These are phyloP conservation scores for Lasioglossum calceatum DNA, from an alignment of 2,888 invertebrate species.

Conservation along the genomic window DNA sequence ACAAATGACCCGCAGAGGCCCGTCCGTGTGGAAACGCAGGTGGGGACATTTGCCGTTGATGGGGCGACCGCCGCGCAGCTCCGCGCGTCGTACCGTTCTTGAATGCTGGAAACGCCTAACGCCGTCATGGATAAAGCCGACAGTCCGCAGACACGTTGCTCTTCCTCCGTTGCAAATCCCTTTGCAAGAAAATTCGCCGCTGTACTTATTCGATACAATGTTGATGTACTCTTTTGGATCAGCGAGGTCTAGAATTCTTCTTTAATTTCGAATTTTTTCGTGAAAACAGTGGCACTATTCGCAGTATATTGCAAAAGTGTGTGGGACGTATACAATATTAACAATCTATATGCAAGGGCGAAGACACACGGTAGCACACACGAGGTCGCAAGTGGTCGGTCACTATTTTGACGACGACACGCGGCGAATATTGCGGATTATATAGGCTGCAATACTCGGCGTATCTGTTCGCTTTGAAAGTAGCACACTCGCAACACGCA, in stretches of 20 bases:
- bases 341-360: neutral
- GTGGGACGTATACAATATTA: slow-evolving; percentile 38
- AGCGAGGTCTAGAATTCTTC: neutral
- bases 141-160: neutral
- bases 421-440: slow-evolving; percentile 73
- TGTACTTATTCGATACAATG: neutral
- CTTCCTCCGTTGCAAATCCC: neutral
- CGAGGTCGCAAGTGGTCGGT: slow-evolving; percentile 19
- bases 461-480: slow-evolving; percentile 58
- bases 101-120: slow-evolving; percentile 6
- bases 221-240: too few species aligned
- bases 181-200: neutral
- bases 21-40: slow-evolving; percentile 40
- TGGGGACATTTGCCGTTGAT: slow-evolving; percentile 44
- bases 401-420: slow-evolving; percentile 45
- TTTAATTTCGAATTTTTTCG: neutral
- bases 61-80: slow-evolving; percentile 37
- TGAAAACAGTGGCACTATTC: neutral
- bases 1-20: slow-evolving; percentile 69
- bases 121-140: slow-evolving; percentile 27
- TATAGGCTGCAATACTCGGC: slow-evolving; percentile 61
- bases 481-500: slow-evolving; percentile 48
- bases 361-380: neutral
- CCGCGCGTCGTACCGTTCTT: slow-evolving; percentile 50
- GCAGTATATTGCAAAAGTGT: neutral